These are phyloP conservation scores for Papilio gigon DNA, from an alignment of 2,888 invertebrate species.

Conservation along the genomic window DNA sequence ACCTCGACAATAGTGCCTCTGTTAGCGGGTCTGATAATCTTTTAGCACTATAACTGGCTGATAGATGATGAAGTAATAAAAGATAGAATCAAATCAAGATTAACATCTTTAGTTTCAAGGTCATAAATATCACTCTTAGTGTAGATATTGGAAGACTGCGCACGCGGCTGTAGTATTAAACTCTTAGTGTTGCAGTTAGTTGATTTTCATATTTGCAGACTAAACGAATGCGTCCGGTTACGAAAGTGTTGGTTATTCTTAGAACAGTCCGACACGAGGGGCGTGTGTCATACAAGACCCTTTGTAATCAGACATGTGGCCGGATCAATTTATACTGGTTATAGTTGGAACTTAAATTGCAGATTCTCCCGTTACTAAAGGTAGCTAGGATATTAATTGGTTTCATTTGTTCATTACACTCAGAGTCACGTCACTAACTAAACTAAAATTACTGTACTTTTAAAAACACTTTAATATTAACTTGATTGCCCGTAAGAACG, in stretches of 20 bases:
- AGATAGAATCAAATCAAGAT: too few species aligned
- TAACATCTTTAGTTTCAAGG: too few species aligned
- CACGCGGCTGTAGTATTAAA: too few species aligned
- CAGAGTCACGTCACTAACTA: too few species aligned
- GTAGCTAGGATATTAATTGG: background rate
- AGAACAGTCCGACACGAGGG: constrained; percentile 36
- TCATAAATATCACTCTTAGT: too few species aligned
- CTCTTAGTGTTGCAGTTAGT: background rate
- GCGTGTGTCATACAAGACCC: constrained; percentile 42
- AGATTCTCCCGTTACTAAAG: background rate
- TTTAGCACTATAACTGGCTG: too few species aligned
- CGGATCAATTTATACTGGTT: constrained; percentile 27
- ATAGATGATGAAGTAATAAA: too few species aligned
- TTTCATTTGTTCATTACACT: too few species aligned
- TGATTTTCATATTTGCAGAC: constrained; percentile 14
- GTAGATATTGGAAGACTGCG: too few species aligned
- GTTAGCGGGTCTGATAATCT: too few species aligned
- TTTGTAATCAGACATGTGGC: constrained; percentile 45
- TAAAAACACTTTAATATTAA: constrained; percentile 11
- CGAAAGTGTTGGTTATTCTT: constrained; percentile 41
- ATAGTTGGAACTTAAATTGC: constrained; percentile 2
- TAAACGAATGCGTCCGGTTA: constrained; percentile 25
- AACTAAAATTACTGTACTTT: background rate
- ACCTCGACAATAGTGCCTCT: too few species aligned
- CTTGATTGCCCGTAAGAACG: background rate